A percentile compares a stretch with the other conserved stretches of the same genome.
Evolutionary conservation across 2,113 vertebrate species (phyloP).

Genomic region (Cyanistes caeruleus): DNA sequence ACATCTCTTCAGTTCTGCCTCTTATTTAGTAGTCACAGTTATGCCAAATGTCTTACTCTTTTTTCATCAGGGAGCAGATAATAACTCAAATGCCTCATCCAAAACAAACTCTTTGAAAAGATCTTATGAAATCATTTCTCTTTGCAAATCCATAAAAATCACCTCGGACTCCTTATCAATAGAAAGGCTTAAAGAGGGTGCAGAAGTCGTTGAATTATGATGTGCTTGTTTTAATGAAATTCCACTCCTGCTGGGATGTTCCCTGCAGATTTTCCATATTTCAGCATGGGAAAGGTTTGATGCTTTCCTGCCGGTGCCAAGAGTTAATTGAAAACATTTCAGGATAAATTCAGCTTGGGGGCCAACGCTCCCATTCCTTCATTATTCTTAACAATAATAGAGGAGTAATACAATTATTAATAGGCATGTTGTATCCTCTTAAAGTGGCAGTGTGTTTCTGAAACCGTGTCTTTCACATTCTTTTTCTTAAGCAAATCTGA

Average conservation of each 20-base stretch:
- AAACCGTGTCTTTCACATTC: constrained; percentile 68
- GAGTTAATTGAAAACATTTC: constrained; percentile 92
- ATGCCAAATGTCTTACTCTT: constrained; percentile 79
- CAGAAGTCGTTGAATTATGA: constrained; percentile 86
- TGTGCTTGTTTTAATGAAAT: constrained; percentile 87
- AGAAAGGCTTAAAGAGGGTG: constrained; percentile 76
- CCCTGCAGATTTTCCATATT: constrained; percentile 90
- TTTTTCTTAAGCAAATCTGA: constrained; percentile 66
- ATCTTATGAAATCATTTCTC: constrained; percentile 81
- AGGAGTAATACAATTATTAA: constrained; percentile 85
- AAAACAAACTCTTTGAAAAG: constrained; percentile 77
- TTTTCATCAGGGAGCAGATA: constrained; percentile 82
- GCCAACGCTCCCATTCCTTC: constrained; percentile 78
- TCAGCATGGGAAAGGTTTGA: constrained; percentile 88
- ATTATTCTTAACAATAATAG: constrained; percentile 88
- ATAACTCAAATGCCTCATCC: constrained; percentile 70
- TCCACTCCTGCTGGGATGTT: constrained; percentile 85
- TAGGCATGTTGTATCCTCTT: constrained; percentile 78
- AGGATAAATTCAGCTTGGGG: constrained; percentile 83
- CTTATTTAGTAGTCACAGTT: constrained; percentile 76
- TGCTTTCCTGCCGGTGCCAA: constrained; percentile 85
- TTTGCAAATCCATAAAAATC: constrained; percentile 83
- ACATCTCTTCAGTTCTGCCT: constrained; percentile 70
- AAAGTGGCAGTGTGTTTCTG: constrained; percentile 70
- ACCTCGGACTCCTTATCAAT: constrained; percentile 78